Evolutionary conservation across 1,140 invertebrate genomes (phyloP), one percentile per base, ranked within the genome.

Genomic region (Hestina assimilis): DNA sequence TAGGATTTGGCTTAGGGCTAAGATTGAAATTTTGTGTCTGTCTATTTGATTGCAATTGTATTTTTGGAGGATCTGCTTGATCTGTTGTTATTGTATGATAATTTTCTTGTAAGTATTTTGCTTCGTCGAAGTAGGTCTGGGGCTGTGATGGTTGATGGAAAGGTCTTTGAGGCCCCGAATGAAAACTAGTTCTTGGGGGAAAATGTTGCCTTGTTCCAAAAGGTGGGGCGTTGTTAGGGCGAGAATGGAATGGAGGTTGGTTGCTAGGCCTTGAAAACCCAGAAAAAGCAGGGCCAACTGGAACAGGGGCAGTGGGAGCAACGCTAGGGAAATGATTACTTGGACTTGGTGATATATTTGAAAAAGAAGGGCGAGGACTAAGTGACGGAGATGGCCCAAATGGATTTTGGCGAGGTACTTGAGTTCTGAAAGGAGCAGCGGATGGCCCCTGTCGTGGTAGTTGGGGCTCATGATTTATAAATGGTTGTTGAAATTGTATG

Each of bases 101-200:
- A 68, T 89, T 89, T 67, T 89, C 85, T 73, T 89, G 87, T 53
- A 89, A 79, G 59, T 89, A 89, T 75, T 89, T 89, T 15, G 87
- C 72, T 66, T 89, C 89, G 55, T 89, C 87, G 61, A 89, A 89
- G 62, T 69, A 87, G 52, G 59, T 41, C 45, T 80, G 81, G 48
- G 56, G 61, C 61, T 79, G 84, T 12, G 76, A 80, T 19, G 72
- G 69, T 64, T 77, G 74, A 57, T 82, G 75, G 64, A 87, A 80
- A 4, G 87, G 87, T 66, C 87, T 75, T 75, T 87, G 87, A 31
- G 83, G 81, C 33, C 81, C 85, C 17, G 82, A 75, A 55, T 83
- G 83, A 59, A 87, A 87, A 51, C 63, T 73, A 3, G 68, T 51
- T 58, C 75, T 75, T 19, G 82, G 74, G 8, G 85, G 85, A 41